phyloP scores from a whole-genome alignment of 2,888 invertebrate species.

The Synanthedon vespiformis region DNA sequence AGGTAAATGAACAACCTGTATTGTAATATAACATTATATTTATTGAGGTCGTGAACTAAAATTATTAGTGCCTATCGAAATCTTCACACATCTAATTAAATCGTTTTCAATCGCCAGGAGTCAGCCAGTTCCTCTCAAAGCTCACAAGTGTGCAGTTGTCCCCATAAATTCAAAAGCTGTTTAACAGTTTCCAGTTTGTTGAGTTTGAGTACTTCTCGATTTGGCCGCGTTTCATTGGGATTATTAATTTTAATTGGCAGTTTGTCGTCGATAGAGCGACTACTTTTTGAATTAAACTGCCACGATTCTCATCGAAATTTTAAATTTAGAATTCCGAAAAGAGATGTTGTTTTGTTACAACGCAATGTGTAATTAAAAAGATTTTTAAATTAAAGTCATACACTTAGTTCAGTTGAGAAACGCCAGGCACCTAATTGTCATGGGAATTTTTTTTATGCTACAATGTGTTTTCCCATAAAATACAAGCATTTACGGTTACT shows the following conservation, averaged over 20 bases:
- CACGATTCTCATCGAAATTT: no score
- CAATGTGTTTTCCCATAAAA: conserved; percentile 48
- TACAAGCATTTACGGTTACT: conserved; percentile 30
- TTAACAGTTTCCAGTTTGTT: neutral
- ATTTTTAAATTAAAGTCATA: no score
- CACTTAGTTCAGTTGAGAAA: conserved; percentile 5
- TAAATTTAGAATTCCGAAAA: neutral
- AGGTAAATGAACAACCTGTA: conserved; percentile 14
- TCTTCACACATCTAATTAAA: conserved; percentile 31
- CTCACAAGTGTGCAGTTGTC: neutral
- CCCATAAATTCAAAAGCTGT: neutral
- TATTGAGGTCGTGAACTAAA: conserved; percentile 25
- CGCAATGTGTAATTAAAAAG: no score
- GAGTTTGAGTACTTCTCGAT: neutral
- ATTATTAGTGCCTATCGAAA: conserved; percentile 38
- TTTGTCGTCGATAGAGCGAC: neutral
- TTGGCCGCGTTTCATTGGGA: neutral
- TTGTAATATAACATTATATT: conserved; percentile 11
- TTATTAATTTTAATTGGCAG: neutral
- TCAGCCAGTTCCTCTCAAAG: neutral
- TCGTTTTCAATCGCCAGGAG: conserved; percentile 4
- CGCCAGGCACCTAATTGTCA: conserved; percentile 19
- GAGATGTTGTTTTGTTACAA: neutral
- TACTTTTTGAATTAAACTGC: no score
- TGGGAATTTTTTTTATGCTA: conserved; percentile 23